Conservation (phyloP, 53 echinoderm and acorn worm genomes). For the Temnopleurus reevesii region DNA sequence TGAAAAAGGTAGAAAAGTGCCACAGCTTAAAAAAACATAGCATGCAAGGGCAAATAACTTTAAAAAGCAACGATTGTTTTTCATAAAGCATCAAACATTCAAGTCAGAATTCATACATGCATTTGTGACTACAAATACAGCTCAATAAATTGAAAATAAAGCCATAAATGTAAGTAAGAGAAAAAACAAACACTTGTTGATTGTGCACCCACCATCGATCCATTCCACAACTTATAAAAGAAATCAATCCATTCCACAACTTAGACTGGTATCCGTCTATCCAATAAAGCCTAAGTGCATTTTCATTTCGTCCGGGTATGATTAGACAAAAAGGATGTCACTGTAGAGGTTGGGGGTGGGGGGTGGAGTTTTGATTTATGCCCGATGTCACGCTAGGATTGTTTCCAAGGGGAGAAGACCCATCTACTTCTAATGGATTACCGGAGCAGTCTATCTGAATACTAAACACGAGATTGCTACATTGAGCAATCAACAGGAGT, state of each 20-base stretch:
- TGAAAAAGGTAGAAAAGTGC: too few species aligned
- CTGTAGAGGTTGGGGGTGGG: background rate
- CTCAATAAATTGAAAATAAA: constrained; percentile 8
- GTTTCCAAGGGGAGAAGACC: constrained; percentile 16
- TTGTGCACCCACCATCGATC: background rate
- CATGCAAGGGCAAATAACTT: too few species aligned
- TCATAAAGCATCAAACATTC: background rate
- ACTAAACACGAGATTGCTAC: background rate
- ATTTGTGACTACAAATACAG: background rate
- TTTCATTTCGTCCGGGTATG: background rate
- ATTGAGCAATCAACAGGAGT: background rate
- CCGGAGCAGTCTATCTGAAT: constrained; percentile 22
- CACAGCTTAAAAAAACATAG: background rate
- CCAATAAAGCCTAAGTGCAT: constrained; percentile 28
- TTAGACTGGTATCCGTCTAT: background rate
- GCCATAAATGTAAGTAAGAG: too few species aligned
- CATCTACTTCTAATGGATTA: constrained; percentile 27
- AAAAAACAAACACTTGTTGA: constrained; percentile 9
- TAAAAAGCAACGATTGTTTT: background rate
- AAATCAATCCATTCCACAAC: constrained; percentile 19
- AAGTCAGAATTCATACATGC: background rate
- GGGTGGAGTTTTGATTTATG: constrained; percentile 13
- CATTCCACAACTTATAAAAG: constrained; percentile 29
- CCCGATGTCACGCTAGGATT: background rate
- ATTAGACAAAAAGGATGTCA: background rate